Conservation (phyloP, 2,113 vertebrate genomes). For the Alectura lathami region DNA sequence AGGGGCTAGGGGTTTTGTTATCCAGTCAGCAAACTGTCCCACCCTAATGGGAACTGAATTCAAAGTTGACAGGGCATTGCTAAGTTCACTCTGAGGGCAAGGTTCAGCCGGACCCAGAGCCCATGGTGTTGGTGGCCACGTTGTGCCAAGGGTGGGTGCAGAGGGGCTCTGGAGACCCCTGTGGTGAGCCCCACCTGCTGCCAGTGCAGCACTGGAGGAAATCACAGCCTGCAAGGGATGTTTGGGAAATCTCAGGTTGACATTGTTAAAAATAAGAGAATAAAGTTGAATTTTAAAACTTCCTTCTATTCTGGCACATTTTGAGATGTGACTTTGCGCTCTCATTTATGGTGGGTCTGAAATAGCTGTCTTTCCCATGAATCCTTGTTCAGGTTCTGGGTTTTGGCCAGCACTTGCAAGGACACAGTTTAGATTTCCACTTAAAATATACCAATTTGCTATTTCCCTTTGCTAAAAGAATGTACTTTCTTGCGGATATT, state of each 20-base stretch:
- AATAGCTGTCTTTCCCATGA: neutral
- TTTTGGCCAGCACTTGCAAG: constrained; percentile 27
- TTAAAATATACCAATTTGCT: constrained; percentile 49
- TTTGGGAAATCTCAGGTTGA: neutral
- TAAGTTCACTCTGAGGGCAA: neutral
- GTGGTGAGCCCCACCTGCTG: neutral
- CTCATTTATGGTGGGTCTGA: neutral
- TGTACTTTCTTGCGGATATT: constrained; percentile 27
- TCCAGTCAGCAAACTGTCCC: neutral
- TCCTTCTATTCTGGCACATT: neutral
- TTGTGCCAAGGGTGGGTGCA: neutral
- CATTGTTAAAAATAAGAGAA: neutral
- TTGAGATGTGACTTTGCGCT: neutral
- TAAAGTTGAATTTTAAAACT: neutral
- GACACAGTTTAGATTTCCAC: constrained; percentile 61
- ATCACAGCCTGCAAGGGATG: neutral
- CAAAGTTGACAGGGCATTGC: neutral
- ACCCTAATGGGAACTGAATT: neutral
- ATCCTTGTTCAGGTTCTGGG: neutral
- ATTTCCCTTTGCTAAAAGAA: constrained; percentile 62
- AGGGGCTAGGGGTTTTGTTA: neutral
- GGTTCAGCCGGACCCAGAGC: neutral
- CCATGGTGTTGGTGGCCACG: rapidly evolving
- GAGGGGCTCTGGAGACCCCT: neutral
- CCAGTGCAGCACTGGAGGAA: neutral